A percentile compares a stretch with the other conserved stretches of the same genome.
Evolutionary conservation across 2,113 vertebrate species (phyloP).

Genomic region (Panthera uncia): DNA sequence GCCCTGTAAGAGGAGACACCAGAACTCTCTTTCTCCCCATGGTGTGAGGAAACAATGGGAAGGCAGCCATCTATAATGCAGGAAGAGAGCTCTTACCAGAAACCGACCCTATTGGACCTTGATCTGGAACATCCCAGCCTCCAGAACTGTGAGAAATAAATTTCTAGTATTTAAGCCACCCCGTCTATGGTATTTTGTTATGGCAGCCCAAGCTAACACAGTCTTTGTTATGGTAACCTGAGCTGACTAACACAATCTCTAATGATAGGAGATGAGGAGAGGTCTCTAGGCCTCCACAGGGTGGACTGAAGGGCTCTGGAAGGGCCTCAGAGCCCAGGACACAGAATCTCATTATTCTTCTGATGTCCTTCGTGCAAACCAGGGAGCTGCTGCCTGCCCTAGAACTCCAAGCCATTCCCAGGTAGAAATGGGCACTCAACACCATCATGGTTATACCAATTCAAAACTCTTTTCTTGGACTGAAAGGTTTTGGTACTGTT

Average conservation of each 20-base stretch:
- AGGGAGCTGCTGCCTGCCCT: not conserved
- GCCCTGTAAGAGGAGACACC: not conserved
- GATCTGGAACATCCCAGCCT: not conserved
- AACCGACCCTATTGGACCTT: not conserved
- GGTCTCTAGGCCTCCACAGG: not conserved
- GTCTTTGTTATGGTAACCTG: not conserved
- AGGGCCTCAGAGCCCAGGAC: not conserved
- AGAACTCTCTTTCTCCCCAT: not conserved
- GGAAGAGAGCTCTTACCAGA: not conserved
- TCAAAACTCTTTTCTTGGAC: not conserved
- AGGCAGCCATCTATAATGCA: not conserved
- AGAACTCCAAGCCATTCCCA: not conserved
- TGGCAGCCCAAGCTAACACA: not conserved
- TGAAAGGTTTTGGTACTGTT: not conserved
- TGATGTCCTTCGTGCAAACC: not conserved
- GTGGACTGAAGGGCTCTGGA: not conserved
- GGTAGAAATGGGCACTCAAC: not conserved
- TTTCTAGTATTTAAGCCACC: too few species aligned
- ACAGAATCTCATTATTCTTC: not conserved
- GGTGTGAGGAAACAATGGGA: not conserved
- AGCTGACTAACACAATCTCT: too few species aligned
- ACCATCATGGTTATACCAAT: too few species aligned
- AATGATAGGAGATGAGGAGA: not conserved
- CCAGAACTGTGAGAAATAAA: not conserved
- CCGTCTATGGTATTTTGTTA: too few species aligned